Evolutionary conservation across 2,797 vertebrate genomes (phyloP).

Genomic region (Selene dorsalis): DNA sequence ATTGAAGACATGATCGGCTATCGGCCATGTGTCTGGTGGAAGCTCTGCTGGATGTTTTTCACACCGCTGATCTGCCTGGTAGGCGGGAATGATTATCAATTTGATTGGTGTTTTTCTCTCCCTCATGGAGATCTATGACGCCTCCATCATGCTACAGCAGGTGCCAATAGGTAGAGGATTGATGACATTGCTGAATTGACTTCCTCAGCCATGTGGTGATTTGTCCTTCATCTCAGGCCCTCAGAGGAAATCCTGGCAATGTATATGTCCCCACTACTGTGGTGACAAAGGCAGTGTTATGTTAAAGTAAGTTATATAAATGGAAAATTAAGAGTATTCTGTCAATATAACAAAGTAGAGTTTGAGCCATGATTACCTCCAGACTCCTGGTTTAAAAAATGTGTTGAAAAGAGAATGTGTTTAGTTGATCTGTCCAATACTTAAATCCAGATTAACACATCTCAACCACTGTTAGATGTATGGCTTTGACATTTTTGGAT

Average conservation of each 20-base stretch:
- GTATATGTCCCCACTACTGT: slow-evolving; percentile 7
- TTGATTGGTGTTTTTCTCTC: background rate
- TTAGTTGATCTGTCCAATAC: too few species aligned
- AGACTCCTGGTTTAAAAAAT: background rate
- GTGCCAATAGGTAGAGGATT: slow-evolving; percentile 43
- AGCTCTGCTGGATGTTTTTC: slow-evolving; percentile 91
- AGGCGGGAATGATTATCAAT: slow-evolving; percentile 43
- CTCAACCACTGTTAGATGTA: background rate
- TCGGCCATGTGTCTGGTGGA: slow-evolving; percentile 91
- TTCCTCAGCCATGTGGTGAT: slow-evolving; percentile 19
- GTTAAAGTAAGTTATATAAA: background rate
- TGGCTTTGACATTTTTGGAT: background rate
- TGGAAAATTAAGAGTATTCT: background rate
- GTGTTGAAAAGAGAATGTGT: background rate
- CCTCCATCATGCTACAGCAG: slow-evolving; percentile 14
- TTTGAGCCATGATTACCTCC: background rate
- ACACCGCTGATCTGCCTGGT: slow-evolving; percentile 92
- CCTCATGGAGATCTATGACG: slow-evolving; percentile 24
- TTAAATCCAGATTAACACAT: background rate
- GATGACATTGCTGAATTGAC: slow-evolving; percentile 21
- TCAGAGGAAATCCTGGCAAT: slow-evolving; percentile 43
- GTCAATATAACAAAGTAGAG: background rate
- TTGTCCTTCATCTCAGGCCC: slow-evolving; percentile 27
- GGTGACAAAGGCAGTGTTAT: slow-evolving; percentile 11
- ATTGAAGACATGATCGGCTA: slow-evolving; percentile 96